phyloP scores from a whole-genome alignment of 2,888 invertebrate genomes.

The Mythimna lalbum region DNA sequence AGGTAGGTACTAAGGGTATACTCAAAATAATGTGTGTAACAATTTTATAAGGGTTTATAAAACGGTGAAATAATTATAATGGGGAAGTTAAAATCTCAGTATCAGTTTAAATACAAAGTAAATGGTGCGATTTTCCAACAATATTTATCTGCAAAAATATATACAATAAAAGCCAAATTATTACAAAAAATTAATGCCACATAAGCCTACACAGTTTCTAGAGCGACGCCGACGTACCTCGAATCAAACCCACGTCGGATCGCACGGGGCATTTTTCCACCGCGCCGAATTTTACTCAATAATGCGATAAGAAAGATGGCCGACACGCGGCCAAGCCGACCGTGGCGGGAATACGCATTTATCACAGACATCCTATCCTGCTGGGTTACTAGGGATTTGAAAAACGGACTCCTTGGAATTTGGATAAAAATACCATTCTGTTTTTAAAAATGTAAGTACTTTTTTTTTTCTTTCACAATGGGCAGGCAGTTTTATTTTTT shows the following conservation, averaged over 20 bases:
- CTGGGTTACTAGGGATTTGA: conserved; percentile 51
- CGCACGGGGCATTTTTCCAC: conserved; percentile 43
- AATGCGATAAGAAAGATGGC: conserved; percentile 64
- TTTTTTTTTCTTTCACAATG: conserved; percentile 6
- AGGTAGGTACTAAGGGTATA: not conserved
- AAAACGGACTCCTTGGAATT: conserved; percentile 52
- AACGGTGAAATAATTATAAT: not conserved
- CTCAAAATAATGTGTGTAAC: not conserved
- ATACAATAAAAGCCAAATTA: conserved; percentile 1
- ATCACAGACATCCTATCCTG: conserved; percentile 61
- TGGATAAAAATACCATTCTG: conserved; percentile 49
- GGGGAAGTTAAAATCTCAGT: too few relatives aligned
- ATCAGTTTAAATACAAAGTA: too few relatives aligned
- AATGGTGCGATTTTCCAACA: too few relatives aligned
- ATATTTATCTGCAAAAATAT: too few relatives aligned
- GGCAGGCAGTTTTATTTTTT: conserved; percentile 32
- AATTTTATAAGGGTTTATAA: not conserved
- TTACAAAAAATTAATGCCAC: conserved; percentile 10
- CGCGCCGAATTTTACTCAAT: conserved; percentile 53
- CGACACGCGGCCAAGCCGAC: conserved; percentile 60
- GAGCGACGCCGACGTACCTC: conserved; percentile 20
- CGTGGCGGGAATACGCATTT: conserved; percentile 62
- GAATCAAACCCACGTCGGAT: conserved; percentile 26
- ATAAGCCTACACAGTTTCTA: conserved; percentile 6
- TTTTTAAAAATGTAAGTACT: conserved; percentile 31